Base-by-base conservation (phyloP, 2,113 vertebrate genomes). In the Oreocharis arfaki region DNA sequence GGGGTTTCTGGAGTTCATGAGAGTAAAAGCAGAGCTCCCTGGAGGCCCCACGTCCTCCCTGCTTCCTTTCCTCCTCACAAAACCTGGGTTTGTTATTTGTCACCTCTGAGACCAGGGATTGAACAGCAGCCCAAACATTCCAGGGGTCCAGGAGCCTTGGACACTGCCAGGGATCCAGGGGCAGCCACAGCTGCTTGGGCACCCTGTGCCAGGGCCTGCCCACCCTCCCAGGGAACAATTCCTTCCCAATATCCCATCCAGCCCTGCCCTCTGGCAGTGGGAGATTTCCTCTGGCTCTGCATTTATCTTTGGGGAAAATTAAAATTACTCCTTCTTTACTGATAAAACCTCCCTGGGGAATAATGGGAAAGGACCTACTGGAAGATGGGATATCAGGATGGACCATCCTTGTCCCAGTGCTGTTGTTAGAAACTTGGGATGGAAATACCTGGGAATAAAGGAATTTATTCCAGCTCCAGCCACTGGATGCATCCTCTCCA, bases 251-350 rank as follows among this genome's bases (percentile, higher is more conserved):
- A 33, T 80, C 76, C 57, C 67, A 42, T 16, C 42, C 2, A 8
- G 0, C 42, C 35, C 42, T 7, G 4, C 9, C 42, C 57, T 32
- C 35, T 80, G 75, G 49, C 75, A 64, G 0, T 42, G 67, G 17
- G 35, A 71, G 14, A 5, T 49, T 63, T 70, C 47, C 14, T 61
- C n/a, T 75, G 12, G 20, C 33, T 70, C 46, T 90, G 13, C 39
- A 3, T 73, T 61, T 53, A 68, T 56, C 16, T 56, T 50, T 3
- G 1, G 41, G 18, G 35, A 44, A 37, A 56, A 56, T 2, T 41
- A 10, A 78, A 75, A 42, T 81, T 4, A 4, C 10, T 53, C 10
- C 42, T 82, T 47, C 37, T 37, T 63, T 59, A 6, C 33, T n/a
- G 35, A 16, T 32, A 32, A 22, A 85, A 39, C 9, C 26, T 44